These are phyloP conservation scores for Reinhardtius hippoglossoides DNA, from an alignment of 2,113 vertebrate genomes.

Conservation along the genomic window DNA sequence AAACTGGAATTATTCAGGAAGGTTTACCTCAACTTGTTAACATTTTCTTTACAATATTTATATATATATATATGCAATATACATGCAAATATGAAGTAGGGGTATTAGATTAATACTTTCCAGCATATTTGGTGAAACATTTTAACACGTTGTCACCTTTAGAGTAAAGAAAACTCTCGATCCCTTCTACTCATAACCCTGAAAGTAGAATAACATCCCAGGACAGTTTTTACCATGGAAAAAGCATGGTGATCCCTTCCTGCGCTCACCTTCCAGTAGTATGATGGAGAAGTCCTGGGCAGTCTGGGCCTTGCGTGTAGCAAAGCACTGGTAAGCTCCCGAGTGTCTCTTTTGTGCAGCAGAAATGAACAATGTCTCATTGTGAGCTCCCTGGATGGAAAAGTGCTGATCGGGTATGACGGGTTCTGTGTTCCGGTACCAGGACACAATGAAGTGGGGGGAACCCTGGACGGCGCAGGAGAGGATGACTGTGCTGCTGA, in stretches of 20 bases:
- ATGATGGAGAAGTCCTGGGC: constrained; percentile 98
- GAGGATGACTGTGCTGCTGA: constrained; percentile 97
- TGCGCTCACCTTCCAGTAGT: constrained; percentile 89
- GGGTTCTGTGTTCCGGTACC: constrained; percentile 97
- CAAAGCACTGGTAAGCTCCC: constrained; percentile 97
- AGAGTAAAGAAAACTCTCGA: too few relatives aligned
- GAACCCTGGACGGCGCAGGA: constrained; percentile 94
- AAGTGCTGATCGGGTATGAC: constrained; percentile 91
- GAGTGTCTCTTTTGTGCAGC: constrained; percentile 98
- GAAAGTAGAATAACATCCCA: not conserved
- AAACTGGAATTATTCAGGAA: too few relatives aligned
- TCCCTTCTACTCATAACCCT: not conserved
- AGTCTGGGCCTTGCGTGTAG: constrained; percentile 92
- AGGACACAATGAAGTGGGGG: constrained; percentile 92
- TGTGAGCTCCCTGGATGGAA: constrained; percentile 96
- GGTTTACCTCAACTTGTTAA: too few relatives aligned
- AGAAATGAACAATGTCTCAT: constrained; percentile 95
- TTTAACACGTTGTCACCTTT: too few relatives aligned
- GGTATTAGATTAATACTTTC: too few relatives aligned
- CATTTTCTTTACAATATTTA: too few relatives aligned
- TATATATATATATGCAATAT: too few relatives aligned
- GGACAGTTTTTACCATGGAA: not conserved
- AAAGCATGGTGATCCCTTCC: not conserved
- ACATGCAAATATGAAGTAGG: too few relatives aligned
- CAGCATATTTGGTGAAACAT: too few relatives aligned